Percentiles rank a stretch among this genome's conserved stretches.
phyloP scores from a whole-genome alignment of 2,113 vertebrate species.

The Sciurus niger region DNA sequence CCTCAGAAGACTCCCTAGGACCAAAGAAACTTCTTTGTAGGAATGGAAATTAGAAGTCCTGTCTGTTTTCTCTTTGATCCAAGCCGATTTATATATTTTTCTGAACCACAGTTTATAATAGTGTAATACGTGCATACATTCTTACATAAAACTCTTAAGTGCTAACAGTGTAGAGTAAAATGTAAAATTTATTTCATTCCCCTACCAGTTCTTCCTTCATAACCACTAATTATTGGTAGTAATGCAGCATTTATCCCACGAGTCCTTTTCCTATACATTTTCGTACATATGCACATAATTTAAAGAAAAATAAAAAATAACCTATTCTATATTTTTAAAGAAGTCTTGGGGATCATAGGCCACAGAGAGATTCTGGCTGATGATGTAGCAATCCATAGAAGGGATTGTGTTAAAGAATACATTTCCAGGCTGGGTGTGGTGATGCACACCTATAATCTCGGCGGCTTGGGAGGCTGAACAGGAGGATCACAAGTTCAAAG shows the following conservation, averaged over 20 bases:
- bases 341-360: background rate
- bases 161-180: background rate
- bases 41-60: background rate
- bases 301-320: background rate
- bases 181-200: background rate
- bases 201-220: background rate
- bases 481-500: too few relatives aligned
- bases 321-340: background rate
- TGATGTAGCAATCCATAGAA: too few relatives aligned
- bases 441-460: too few relatives aligned
- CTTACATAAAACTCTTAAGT: background rate
- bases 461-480: too few relatives aligned
- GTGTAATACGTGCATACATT: background rate
- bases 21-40: background rate
- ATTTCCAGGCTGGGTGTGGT: background rate
- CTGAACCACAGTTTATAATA: background rate
- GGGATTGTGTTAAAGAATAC: background rate
- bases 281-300: background rate
- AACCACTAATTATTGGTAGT: background rate
- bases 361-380: background rate
- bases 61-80: background rate
- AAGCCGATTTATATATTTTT: conserved; percentile 29
- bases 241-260: background rate
- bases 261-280: background rate
- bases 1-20: background rate